Evolutionary conservation across 2,113 vertebrate species (phyloP).

Genomic region (Zosterops borbonicus): DNA sequence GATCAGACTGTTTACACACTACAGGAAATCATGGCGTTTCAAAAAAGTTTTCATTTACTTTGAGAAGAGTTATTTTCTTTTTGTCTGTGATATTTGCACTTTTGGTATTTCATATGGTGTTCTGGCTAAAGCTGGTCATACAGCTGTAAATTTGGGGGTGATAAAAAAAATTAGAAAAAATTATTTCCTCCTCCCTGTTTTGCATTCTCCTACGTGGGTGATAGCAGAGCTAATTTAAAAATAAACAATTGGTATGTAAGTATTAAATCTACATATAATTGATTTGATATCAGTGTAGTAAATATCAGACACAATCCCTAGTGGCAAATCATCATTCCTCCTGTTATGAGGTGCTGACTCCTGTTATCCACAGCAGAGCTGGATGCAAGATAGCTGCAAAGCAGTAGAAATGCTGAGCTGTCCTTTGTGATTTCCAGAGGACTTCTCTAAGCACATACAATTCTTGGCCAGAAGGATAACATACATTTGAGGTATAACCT

Average conservation of each 20-base stretch:
- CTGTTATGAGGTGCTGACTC: background rate
- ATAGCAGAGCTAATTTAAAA: background rate
- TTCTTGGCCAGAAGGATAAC: background rate
- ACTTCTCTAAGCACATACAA: background rate
- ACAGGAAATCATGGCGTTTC: background rate
- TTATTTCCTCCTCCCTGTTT: background rate
- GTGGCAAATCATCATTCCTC: background rate
- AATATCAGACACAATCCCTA: background rate
- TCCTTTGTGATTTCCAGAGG: background rate
- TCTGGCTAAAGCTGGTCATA: background rate
- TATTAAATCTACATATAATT: background rate
- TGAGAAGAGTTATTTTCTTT: slow-evolving; percentile 1
- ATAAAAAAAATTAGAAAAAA: background rate
- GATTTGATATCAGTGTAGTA: background rate
- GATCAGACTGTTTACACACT: background rate
- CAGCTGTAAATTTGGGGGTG: background rate
- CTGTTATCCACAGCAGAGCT: background rate
- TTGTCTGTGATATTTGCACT: background rate
- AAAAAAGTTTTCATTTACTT: background rate
- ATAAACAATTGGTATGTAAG: background rate
- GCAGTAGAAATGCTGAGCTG: background rate
- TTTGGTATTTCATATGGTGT: background rate
- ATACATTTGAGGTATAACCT: background rate
- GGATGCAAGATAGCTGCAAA: background rate
- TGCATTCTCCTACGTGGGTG: background rate